Base-by-base conservation (phyloP, 2,888 invertebrate genomes). In the Megastigmus dorsalis region DNA sequence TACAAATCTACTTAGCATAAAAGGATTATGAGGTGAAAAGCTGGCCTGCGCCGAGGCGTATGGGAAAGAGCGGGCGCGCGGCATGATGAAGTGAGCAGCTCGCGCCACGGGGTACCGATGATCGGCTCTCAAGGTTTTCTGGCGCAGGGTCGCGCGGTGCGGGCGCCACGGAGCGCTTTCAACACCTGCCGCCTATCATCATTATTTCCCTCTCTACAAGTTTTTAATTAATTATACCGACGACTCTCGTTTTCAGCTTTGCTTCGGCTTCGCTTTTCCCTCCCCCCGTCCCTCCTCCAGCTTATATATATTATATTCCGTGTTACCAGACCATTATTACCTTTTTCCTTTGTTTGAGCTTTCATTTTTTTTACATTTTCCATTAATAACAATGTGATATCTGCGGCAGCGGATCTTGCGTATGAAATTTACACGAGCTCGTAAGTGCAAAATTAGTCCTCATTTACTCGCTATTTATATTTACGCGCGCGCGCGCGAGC, bases 171-270 rank as follows among this genome's bases (percentile, higher is more conserved):
- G 43, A 28, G 54, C 38, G 57, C 73, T 69, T 73, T 76, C 69
- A 73, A 73, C 76, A 73, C 76, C 73, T 76, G 73, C 76, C 38
- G 69, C 52, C 57, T 48, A 45, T 69, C 45, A 76, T 76, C 45
- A 76, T 76, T 68, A 73, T 76, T 73, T 73, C 52, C 43, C 65
- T 57, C 30, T 63, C 65, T 68, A 68, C 45, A 73, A 72, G 59
- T 62, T 72, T 50, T 72, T 63, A 75, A 75, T 75, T 75, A 75
- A 68, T 75, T 62, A 62, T 50, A 23, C 28, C 26, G 28, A 7
- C n/a, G n/a, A n/a, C n/a, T n/a, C n/a, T n/a, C n/a, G n/a, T n/a
- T n/a, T n/a, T n/a, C n/a, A n/a, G n/a, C n/a, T n/a, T n/a, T n/a
- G n/a, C n/a, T n/a, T n/a, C n/a, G n/a, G n/a, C n/a, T n/a, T n/a